Conservation (phyloP, 2,797 vertebrate genomes). For the Hyperoplus immaculatus region DNA sequence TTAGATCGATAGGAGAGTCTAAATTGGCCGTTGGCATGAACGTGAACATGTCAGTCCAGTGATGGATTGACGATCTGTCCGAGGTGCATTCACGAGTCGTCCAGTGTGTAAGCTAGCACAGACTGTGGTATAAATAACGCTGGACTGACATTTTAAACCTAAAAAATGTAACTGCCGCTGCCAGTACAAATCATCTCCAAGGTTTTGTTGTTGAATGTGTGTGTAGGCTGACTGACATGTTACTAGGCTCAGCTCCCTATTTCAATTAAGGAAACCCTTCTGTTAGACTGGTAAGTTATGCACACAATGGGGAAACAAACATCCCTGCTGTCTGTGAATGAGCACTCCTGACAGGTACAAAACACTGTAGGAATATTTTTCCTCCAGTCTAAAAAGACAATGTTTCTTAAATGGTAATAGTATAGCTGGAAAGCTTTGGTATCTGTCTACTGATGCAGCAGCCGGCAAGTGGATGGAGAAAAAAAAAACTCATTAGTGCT, state of each 20-base stretch:
- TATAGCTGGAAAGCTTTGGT: slow-evolving; percentile 25
- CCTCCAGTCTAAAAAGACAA: slow-evolving; percentile 5
- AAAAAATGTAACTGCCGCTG: neutral
- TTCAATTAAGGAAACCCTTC: slow-evolving; percentile 44
- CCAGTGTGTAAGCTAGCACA: slow-evolving; percentile 4
- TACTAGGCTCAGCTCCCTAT: slow-evolving; percentile 1
- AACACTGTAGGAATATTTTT: slow-evolving; percentile 16
- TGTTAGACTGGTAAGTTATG: slow-evolving; percentile 32
- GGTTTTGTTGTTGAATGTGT: neutral
- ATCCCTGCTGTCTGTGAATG: slow-evolving; percentile 17
- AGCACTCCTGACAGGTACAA: slow-evolving; percentile 10
- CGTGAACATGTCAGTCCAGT: neutral
- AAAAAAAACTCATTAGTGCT: slow-evolving; percentile 50
- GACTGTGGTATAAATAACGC: slow-evolving; percentile 3
- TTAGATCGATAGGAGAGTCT: slow-evolving; percentile 3
- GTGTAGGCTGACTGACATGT: slow-evolving; percentile 6
- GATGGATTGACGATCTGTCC: neutral
- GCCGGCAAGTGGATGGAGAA: slow-evolving; percentile 31
- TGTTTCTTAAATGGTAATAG: slow-evolving; percentile 23
- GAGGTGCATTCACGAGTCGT: neutral
- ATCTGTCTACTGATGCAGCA: slow-evolving; percentile 51
- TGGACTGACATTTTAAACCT: neutral
- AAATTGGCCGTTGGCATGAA: neutral
- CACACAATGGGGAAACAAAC: slow-evolving; percentile 31
- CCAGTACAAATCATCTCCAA: slow-evolving; percentile 3